phyloP scores from a whole-genome alignment of 2,113 vertebrate species.

The Callopanchax toddi region DNA sequence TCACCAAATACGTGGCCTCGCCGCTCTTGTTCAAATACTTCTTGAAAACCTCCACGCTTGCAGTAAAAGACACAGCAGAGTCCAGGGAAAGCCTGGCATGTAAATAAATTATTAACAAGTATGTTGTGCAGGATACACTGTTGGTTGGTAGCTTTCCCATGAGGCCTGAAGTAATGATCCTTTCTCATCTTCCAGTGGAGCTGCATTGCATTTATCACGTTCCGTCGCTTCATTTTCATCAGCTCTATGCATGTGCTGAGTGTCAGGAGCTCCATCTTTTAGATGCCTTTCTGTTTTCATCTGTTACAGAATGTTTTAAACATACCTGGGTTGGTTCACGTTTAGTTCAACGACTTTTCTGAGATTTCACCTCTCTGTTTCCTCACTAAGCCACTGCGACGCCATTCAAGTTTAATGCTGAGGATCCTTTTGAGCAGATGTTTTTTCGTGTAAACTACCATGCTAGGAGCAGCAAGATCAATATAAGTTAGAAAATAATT shows the following conservation, averaged over 20 bases:
- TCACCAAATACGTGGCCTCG: constrained; percentile 12
- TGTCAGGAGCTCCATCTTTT: constrained; percentile 14
- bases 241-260: constrained; percentile 32
- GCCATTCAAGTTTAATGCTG: too few species aligned
- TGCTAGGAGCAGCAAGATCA: too few species aligned
- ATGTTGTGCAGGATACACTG: constrained; percentile 64
- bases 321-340: too few species aligned
- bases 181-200: constrained; percentile 63
- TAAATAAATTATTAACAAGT: constrained; percentile 77
- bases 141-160: constrained; percentile 64
- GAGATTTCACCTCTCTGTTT: too few species aligned
- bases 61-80: constrained; percentile 55
- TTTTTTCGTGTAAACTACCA: too few species aligned
- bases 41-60: constrained; percentile 44
- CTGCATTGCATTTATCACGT: constrained; percentile 39
- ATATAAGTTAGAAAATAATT: too few species aligned
- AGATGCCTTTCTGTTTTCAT: neutral
- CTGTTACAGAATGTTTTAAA: too few species aligned
- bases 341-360: too few species aligned
- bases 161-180: constrained; percentile 64
- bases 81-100: constrained; percentile 45
- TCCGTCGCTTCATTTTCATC: constrained; percentile 57
- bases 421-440: too few species aligned
- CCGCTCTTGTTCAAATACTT: constrained; percentile 35
- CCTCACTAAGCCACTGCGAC: too few species aligned